Percentiles rank a stretch among this genome's conserved stretches.
Conservation (phyloP, 2,113 vertebrate species). For the Dipodomys merriami region DNA sequence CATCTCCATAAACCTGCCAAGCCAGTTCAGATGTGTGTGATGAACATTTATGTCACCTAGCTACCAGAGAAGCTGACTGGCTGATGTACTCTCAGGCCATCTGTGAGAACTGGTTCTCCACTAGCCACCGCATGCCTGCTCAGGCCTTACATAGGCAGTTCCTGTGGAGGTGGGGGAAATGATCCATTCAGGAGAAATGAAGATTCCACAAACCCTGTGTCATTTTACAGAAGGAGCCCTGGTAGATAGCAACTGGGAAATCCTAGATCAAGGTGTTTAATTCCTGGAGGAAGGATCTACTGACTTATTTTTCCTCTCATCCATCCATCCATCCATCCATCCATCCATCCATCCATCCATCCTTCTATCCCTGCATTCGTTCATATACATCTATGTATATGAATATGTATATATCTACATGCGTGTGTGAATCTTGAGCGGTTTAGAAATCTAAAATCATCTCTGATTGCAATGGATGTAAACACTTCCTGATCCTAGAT, state of each 20-base stretch:
- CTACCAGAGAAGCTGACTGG: not conserved
- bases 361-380: not conserved
- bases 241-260: not conserved
- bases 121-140: not conserved
- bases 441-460: too few species aligned
- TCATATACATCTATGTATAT: too few species aligned
- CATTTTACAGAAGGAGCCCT: constrained; percentile 23
- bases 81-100: not conserved
- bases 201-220: not conserved
- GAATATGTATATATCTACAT: not conserved
- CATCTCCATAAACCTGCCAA: constrained; percentile 28
- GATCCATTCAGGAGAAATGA: constrained; percentile 21
- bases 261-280: not conserved
- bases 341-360: not conserved
- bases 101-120: not conserved
- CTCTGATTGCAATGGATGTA: too few species aligned
- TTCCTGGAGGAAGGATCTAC: not conserved
- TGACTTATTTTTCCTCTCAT: not conserved
- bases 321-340: not conserved
- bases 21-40: not conserved
- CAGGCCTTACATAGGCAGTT: not conserved
- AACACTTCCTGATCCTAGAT: too few species aligned
- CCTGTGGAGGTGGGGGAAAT: not conserved
- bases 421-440: too few species aligned
- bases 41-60: not conserved